Conservation (phyloP, 2,888 invertebrate species). For the Athripsodes cinereus region DNA sequence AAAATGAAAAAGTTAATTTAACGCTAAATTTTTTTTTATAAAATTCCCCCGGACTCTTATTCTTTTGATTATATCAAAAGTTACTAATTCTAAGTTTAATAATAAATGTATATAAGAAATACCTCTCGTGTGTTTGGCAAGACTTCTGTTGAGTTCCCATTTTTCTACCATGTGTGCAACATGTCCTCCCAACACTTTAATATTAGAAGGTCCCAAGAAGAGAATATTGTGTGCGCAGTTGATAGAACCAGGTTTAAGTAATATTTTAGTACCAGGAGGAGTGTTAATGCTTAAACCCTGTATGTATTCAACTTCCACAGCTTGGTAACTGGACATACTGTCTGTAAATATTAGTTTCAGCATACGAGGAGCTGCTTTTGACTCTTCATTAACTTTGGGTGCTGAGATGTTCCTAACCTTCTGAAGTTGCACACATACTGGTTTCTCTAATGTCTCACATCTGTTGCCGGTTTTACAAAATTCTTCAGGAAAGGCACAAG, state of each 20-base stretch:
- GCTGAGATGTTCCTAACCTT: constrained; percentile 84
- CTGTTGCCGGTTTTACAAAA: constrained; percentile 53
- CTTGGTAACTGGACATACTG: constrained; percentile 72
- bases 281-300: constrained; percentile 69
- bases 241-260: constrained; percentile 48
- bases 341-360: constrained; percentile 80
- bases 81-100: background rate
- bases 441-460: constrained; percentile 41
- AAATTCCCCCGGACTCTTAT: no score
- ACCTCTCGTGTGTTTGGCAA: constrained; percentile 58
- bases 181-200: constrained; percentile 75
- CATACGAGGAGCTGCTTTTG: constrained; percentile 74
- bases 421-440: constrained; percentile 80
- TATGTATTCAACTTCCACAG: constrained; percentile 69
- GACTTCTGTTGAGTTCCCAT: constrained; percentile 71
- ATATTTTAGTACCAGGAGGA: constrained; percentile 84
- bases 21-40: no score
- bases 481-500: constrained; percentile 64
- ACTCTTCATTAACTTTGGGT: constrained; percentile 86
- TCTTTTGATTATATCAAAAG: no score
- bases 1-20: no score
- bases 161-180: constrained; percentile 79
- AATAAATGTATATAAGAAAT: background rate
- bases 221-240: constrained; percentile 67
- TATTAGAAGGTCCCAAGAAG: constrained; percentile 60